phyloP scores from a whole-genome alignment of 2,888 invertebrate genomes.

The Drosophila falleni region DNA sequence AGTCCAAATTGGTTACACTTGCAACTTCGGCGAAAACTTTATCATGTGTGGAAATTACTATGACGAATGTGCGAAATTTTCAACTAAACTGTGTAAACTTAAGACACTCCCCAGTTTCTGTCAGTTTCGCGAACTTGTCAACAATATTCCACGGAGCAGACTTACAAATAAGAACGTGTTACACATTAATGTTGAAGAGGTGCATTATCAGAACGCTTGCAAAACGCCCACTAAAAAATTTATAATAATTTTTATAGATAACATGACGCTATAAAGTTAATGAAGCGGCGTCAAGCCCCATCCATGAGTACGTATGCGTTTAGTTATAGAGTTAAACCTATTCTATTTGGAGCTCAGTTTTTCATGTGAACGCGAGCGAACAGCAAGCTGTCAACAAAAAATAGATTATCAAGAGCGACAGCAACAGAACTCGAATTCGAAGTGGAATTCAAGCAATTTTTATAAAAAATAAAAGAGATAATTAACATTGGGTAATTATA shows the following conservation, averaged over 20 bases:
- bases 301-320: neutral
- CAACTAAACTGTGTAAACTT: neutral
- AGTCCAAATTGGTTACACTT: neutral
- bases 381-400: slow-evolving; percentile 21
- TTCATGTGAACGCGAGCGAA: slow-evolving; percentile 34
- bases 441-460: slow-evolving; percentile 1
- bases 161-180: neutral
- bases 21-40: neutral
- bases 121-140: neutral
- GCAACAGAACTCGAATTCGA: neutral
- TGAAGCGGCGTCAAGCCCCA: slow-evolving; percentile 29
- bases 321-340: slow-evolving; percentile 31
- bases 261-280: slow-evolving; percentile 39
- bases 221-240: slow-evolving; percentile 35
- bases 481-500: slow-evolving; percentile 57
- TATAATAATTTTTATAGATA: slow-evolving; percentile 39
- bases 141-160: neutral
- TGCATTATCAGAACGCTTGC: slow-evolving; percentile 8
- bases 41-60: neutral
- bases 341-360: slow-evolving; percentile 41
- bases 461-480: slow-evolving; percentile 25
- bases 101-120: neutral
- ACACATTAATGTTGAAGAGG: slow-evolving; percentile 6
- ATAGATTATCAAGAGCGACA: slow-evolving; percentile 5
- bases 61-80: neutral